Evolutionary conservation across 2,113 vertebrate species (phyloP).

Genomic region (Hemiscyllium ocellatum): DNA sequence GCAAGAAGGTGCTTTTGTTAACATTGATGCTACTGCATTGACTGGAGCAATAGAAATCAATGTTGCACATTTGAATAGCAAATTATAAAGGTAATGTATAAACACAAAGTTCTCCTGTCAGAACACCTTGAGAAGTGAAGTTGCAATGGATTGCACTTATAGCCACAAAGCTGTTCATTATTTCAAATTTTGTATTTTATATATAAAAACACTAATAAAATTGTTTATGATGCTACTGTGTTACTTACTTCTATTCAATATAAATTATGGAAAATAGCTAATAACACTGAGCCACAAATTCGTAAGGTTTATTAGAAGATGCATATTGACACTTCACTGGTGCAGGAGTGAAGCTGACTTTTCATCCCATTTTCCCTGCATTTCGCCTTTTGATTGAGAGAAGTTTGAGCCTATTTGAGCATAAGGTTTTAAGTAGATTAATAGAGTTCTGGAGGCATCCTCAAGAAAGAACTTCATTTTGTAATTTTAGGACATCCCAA

Average conservation of each 20-base stretch:
- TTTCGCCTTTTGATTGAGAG: not conserved
- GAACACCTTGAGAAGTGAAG: not conserved
- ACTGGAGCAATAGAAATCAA: not conserved
- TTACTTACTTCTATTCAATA: not conserved
- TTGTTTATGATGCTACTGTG: conserved; percentile 16
- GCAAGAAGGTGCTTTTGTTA: not conserved
- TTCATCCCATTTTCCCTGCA: not conserved
- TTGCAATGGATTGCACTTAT: not conserved
- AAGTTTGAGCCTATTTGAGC: not conserved
- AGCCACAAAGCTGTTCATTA: not conserved
- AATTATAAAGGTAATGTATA: not conserved
- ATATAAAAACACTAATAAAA: conserved; percentile 24
- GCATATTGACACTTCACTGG: not conserved
- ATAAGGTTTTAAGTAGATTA: not conserved
- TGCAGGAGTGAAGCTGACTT: not conserved
- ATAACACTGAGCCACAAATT: not conserved
- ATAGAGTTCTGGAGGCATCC: not conserved
- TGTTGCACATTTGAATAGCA: not conserved
- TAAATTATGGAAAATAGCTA: not conserved
- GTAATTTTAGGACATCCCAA: not conserved
- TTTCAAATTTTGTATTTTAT: conserved; percentile 33
- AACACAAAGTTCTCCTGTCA: not conserved
- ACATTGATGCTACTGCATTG: not conserved
- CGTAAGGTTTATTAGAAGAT: not conserved
- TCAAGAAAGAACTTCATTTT: not conserved